Conservation (phyloP, 2,113 vertebrate genomes). For the Paralichthys olivaceus region DNA sequence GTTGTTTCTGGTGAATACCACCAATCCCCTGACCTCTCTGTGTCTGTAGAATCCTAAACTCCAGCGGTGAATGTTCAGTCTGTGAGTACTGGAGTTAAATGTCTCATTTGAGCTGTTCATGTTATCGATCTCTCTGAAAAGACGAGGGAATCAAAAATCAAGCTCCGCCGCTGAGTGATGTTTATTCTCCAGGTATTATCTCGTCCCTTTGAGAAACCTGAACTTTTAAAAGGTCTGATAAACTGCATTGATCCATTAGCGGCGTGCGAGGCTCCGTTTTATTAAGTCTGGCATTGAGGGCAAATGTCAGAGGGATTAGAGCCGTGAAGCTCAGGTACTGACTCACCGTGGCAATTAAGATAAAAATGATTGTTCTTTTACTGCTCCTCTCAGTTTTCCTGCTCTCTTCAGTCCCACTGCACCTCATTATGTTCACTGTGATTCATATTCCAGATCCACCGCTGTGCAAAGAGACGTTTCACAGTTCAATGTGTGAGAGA, state of each 20-base stretch:
- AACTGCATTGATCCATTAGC: constrained; percentile 46
- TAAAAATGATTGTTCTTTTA: constrained; percentile 31
- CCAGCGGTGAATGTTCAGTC: not conserved
- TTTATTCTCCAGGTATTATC: constrained; percentile 29
- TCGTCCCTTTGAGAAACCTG: not conserved
- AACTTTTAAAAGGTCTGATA: constrained; percentile 45
- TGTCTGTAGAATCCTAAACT: not conserved
- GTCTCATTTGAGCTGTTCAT: not conserved
- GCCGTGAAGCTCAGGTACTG: constrained; percentile 25
- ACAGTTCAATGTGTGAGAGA: not conserved
- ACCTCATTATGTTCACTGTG: constrained; percentile 40
- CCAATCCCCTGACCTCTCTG: not conserved
- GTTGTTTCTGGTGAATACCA: too few species aligned
- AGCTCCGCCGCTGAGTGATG: not conserved
- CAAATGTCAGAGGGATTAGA: constrained; percentile 63
- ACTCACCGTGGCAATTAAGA: constrained; percentile 46
- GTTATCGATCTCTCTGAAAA: constrained; percentile 4
- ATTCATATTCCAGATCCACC: constrained; percentile 20
- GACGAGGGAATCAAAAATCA: not conserved
- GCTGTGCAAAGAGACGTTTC: not conserved
- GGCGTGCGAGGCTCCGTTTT: constrained; percentile 1
- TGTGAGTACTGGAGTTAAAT: too few species aligned
- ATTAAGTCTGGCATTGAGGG: constrained; percentile 53
- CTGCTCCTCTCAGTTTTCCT: constrained; percentile 10
- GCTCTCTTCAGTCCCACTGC: constrained; percentile 33